Conservation (phyloP, 2,888 invertebrate genomes). For the Brachyptera putata region DNA sequence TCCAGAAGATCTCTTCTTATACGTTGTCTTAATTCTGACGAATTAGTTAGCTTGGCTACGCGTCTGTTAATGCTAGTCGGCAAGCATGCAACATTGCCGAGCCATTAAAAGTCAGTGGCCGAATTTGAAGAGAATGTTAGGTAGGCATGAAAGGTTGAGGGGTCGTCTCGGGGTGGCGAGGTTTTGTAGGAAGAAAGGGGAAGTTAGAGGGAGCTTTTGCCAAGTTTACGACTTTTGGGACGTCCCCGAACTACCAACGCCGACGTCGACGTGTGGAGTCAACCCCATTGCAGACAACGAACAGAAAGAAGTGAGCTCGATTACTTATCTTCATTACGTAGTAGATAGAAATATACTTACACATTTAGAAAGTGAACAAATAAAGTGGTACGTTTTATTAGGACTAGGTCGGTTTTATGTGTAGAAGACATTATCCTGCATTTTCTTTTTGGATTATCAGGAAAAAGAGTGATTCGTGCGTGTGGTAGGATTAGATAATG, state of each 20-base stretch:
- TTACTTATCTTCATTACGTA: constrained; percentile 19
- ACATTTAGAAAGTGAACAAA: no score
- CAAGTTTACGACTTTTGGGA: constrained; percentile 21
- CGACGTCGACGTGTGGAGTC: constrained; percentile 14
- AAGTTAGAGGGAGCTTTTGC: background rate
- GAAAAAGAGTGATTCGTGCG: no score
- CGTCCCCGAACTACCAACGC: constrained; percentile 9
- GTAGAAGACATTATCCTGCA: no score
- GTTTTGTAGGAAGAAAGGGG: background rate
- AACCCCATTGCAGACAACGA: background rate
- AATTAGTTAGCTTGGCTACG: constrained; percentile 7
- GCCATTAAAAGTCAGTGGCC: constrained; percentile 3
- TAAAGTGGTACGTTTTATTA: no score
- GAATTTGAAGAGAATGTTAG: constrained; percentile 2
- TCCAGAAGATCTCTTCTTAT: background rate
- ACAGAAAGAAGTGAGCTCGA: constrained; percentile 17
- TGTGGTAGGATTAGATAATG: no score
- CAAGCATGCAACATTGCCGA: background rate
- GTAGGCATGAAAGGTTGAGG: background rate
- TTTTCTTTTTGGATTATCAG: no score
- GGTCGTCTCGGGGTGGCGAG: background rate
- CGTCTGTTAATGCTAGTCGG: background rate
- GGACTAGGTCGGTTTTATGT: no score
- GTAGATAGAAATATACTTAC: constrained; percentile 11
- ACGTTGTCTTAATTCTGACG: constrained; percentile 4